Conservation (phyloP, 2,113 vertebrate genomes). For the Cephalopholis sonnerati region DNA sequence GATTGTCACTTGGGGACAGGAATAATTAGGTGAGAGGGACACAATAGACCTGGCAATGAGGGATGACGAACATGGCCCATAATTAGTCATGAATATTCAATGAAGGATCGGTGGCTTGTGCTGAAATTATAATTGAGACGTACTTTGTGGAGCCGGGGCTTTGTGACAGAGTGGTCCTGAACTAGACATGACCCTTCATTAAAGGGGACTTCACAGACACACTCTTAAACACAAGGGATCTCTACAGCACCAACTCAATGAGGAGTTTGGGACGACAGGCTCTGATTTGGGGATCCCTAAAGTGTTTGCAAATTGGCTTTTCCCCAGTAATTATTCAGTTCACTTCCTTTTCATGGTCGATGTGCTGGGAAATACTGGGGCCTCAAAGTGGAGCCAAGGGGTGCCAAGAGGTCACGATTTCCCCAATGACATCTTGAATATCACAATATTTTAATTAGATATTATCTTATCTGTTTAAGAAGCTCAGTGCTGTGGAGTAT, state of each 20-base stretch:
- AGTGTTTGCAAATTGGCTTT: constrained; percentile 34
- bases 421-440: neutral
- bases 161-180: constrained; percentile 50
- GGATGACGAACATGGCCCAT: constrained; percentile 63
- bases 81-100: constrained; percentile 87
- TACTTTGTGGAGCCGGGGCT: constrained; percentile 51
- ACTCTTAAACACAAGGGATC: constrained; percentile 14
- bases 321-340: constrained; percentile 29
- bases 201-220: constrained; percentile 34
- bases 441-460: neutral
- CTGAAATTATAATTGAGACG: constrained; percentile 65
- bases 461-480: neutral
- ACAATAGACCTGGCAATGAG: constrained; percentile 75
- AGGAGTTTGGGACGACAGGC: constrained; percentile 6
- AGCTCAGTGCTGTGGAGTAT: neutral
- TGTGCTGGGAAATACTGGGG: neutral
- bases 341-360: neutral
- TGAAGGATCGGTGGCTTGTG: constrained; percentile 48
- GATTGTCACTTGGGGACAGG: constrained; percentile 73
- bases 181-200: constrained; percentile 60
- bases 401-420: neutral
- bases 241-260: neutral
- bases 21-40: constrained; percentile 79
- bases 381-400: neutral
- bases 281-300: constrained; percentile 10